A percentile compares a stretch with the other conserved stretches of the same genome.
phyloP scores from a whole-genome alignment of 2,113 vertebrate genomes.

The Mus pahari region DNA sequence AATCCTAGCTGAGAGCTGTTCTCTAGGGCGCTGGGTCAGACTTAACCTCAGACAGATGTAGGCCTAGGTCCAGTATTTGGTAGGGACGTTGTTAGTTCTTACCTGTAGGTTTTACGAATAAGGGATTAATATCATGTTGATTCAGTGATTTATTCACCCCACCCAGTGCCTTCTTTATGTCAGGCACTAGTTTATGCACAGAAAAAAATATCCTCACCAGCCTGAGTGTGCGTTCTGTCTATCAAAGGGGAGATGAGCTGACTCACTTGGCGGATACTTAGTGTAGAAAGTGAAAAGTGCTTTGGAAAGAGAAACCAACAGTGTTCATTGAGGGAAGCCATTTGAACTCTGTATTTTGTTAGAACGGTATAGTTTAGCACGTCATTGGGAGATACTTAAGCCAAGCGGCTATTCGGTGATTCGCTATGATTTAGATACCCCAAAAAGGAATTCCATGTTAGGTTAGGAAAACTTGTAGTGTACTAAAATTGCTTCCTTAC shows the following conservation, averaged over 20 bases:
- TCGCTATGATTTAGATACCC: neutral
- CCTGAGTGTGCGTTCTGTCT: neutral
- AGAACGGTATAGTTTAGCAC: neutral
- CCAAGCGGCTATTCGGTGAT: neutral
- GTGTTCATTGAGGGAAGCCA: neutral
- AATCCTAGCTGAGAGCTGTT: neutral
- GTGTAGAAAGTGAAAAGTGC: neutral
- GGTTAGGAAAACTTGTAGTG: neutral
- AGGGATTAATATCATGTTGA: conserved; percentile 34
- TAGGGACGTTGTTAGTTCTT: neutral
- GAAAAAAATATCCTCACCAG: neutral
- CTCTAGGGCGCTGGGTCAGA: neutral
- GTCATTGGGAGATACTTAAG: neutral
- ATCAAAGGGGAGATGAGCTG: neutral
- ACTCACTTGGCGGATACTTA: neutral
- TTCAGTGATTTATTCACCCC: neutral
- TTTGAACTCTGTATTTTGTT: neutral
- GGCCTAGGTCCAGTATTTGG: neutral
- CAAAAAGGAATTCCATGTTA: neutral
- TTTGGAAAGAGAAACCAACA: neutral
- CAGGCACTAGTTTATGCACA: neutral
- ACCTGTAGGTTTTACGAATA: conserved; percentile 31
- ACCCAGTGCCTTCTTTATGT: neutral
- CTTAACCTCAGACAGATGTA: neutral
- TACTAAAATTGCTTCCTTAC: neutral